Evolutionary conservation across 2,113 vertebrate genomes (phyloP).

Genomic region (Nothoprocta perdicaria): DNA sequence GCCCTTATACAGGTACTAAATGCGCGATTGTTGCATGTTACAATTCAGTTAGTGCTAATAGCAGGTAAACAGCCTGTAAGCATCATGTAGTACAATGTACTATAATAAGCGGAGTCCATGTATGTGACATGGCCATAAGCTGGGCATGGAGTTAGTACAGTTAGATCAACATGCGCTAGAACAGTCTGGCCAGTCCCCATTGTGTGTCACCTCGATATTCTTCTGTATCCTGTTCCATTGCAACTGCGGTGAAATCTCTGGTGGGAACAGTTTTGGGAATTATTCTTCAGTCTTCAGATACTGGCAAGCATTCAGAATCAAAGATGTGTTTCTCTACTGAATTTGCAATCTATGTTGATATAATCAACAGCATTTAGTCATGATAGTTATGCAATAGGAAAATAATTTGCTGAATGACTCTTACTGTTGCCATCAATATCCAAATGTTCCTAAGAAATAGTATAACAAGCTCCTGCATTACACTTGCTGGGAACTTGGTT

Average conservation of each 20-base stretch:
- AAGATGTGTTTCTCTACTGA: not conserved
- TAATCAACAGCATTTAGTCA: slow-evolving; percentile 2
- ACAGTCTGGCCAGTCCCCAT: too few relatives aligned
- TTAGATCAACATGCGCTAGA: too few relatives aligned
- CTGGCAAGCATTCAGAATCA: not conserved
- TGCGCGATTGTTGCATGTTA: too few relatives aligned
- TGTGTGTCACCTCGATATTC: too few relatives aligned
- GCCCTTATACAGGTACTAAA: too few relatives aligned
- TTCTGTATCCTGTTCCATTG: too few relatives aligned
- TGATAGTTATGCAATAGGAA: not conserved
- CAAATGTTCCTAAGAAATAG: not conserved
- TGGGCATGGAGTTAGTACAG: too few relatives aligned
- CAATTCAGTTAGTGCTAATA: too few relatives aligned
- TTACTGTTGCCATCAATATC: not conserved
- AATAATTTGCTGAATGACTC: not conserved
- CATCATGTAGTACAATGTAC: too few relatives aligned
- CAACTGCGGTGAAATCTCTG: not conserved
- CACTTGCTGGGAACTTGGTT: not conserved
- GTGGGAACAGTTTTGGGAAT: not conserved
- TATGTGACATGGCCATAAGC: too few relatives aligned
- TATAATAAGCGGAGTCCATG: too few relatives aligned
- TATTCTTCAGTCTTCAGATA: not conserved
- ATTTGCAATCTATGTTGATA: not conserved
- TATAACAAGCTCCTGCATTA: not conserved
- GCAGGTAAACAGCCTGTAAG: too few relatives aligned